Conservation (phyloP, 2,113 vertebrate genomes). For the Carassius auratus region DNA sequence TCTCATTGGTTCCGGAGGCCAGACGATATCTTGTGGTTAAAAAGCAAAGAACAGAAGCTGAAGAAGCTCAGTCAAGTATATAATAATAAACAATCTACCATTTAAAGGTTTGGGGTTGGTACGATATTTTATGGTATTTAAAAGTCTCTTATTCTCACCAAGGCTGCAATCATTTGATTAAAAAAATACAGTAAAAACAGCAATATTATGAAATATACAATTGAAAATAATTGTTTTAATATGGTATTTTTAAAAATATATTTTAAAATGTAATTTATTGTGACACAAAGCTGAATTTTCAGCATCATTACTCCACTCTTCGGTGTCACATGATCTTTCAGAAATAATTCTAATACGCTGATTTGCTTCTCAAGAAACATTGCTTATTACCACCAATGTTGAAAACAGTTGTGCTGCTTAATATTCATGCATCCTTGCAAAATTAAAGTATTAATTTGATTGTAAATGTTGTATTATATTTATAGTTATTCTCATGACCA, state of each 20-base stretch:
- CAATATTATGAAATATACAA: too few species aligned
- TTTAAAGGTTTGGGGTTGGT: neutral
- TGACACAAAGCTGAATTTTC: neutral
- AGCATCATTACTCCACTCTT: neutral
- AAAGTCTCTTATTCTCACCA: neutral
- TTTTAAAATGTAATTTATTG: neutral
- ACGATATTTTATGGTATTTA: neutral
- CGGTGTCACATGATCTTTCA: neutral
- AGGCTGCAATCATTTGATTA: neutral
- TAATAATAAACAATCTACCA: neutral
- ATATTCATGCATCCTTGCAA: neutral
- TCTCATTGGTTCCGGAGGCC: constrained; percentile 90
- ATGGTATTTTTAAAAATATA: too few species aligned
- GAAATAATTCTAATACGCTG: neutral
- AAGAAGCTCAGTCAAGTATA: neutral
- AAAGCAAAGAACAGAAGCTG: neutral
- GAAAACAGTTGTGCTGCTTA: neutral
- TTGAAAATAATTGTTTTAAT: too few species aligned
- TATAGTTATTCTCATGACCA: neutral
- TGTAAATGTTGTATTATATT: neutral
- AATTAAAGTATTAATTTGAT: neutral
- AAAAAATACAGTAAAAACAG: too few species aligned
- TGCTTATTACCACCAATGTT: neutral
- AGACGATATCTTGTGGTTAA: constrained; percentile 82
- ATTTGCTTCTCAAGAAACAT: neutral